phyloP scores from a whole-genome alignment of 2,888 invertebrate species.

The Morpho helenor region DNA sequence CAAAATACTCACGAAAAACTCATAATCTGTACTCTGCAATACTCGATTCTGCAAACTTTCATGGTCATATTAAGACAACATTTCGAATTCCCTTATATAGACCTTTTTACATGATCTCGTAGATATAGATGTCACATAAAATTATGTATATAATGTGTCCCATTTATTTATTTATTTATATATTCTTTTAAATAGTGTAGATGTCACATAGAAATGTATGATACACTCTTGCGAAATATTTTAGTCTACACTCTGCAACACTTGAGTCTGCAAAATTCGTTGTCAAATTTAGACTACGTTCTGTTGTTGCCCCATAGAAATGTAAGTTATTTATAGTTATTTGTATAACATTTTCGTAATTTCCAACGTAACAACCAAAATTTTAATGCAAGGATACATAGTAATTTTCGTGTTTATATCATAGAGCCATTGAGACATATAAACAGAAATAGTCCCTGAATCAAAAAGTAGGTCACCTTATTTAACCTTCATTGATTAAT shows the following conservation, averaged over 20 bases:
- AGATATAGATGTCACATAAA: no score
- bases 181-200: neutral
- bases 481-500: conserved; percentile 6
- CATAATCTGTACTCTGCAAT: conserved; percentile 3
- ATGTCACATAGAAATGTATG: neutral
- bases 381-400: no score
- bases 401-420: neutral
- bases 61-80: conserved; percentile 16
- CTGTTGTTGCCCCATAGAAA: no score
- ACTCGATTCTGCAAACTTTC: conserved; percentile 17
- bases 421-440: neutral
- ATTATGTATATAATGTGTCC: no score
- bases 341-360: no score
- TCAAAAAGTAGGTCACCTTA: conserved; percentile 8
- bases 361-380: no score
- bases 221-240: neutral
- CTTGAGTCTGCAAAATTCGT: no score
- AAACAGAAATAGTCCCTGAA: conserved; percentile 3
- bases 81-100: neutral
- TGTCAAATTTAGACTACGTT: no score
- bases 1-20: no score
- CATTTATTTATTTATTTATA: no score
- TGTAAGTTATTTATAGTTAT: no score
- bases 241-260: neutral
- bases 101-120: neutral